A percentile compares a stretch with the other conserved stretches of the same genome.
Conservation (phyloP, 1,140 invertebrate species). For the Coenobita brevimanus region DNA sequence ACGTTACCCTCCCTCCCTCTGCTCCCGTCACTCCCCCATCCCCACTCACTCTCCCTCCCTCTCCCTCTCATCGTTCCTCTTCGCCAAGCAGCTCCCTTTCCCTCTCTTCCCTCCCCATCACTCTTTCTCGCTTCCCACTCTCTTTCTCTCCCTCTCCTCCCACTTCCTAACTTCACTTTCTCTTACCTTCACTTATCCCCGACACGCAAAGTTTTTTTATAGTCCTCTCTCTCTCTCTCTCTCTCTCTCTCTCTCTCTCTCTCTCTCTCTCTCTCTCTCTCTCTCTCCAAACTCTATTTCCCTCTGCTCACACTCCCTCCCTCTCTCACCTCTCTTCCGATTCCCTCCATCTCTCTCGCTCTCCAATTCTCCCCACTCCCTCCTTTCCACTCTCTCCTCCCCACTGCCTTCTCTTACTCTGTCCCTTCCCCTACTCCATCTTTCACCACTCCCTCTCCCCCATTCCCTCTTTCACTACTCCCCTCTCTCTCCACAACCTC, state of each 20-base stretch:
- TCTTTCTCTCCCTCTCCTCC: constrained; percentile 10
- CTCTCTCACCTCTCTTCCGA: not conserved
- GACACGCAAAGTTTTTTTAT: not conserved
- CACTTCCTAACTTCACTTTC: constrained; percentile 1
- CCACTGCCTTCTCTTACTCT: not conserved
- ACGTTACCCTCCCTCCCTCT: not conserved
- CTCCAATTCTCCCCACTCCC: too few species aligned
- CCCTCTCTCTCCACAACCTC: too few species aligned
- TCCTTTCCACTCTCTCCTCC: too few species aligned
- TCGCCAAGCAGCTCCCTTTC: not conserved
- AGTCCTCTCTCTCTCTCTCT: constrained; percentile 19
- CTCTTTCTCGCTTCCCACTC: not conserved
- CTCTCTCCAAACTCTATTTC: too few species aligned
- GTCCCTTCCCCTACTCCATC: not conserved
- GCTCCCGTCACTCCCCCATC: not conserved
- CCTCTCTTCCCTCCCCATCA: not conserved
- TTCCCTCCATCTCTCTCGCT: too few species aligned
- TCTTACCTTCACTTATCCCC: constrained; percentile 16
- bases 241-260: constrained; percentile 15
- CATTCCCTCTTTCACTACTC: not conserved
- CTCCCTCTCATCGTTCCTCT: not conserved
- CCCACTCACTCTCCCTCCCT: not conserved
- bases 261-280: not conserved
- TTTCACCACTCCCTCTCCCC: not conserved
- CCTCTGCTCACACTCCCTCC: not conserved